A percentile compares a stretch with the other conserved stretches of the same genome.
These are phyloP conservation scores for Peromyscus attwateri DNA, from an alignment of 2,797 vertebrate species.

Conservation along the genomic window DNA sequence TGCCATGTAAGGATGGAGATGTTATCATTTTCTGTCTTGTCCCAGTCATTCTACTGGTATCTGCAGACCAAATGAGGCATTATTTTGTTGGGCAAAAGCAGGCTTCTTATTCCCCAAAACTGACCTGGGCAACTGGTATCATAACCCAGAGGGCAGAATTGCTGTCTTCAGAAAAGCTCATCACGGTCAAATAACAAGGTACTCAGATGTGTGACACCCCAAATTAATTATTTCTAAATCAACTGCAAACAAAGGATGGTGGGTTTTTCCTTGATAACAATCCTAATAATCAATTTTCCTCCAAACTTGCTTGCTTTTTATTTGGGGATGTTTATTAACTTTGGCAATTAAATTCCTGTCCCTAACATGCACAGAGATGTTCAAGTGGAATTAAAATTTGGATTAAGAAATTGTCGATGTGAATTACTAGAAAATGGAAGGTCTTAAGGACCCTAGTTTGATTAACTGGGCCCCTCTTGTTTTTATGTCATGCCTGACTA, in stretches of 20 bases:
- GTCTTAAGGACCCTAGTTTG: neutral
- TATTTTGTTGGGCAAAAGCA: neutral
- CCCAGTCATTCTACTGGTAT: neutral
- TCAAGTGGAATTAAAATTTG: constrained; percentile 52
- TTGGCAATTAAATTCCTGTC: constrained; percentile 15
- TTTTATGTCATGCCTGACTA: neutral
- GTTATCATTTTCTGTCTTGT: neutral
- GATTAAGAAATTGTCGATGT: constrained; percentile 54
- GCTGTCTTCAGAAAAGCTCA: neutral
- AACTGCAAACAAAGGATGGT: neutral
- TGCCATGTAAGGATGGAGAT: neutral
- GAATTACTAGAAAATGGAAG: constrained; percentile 30
- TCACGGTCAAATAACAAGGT: neutral
- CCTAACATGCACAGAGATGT: neutral
- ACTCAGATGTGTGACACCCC: neutral
- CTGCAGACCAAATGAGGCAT: neutral
- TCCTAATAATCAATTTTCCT: constrained; percentile 33
- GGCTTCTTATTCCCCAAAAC: neutral
- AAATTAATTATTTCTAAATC: neutral
- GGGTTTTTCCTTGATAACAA: neutral
- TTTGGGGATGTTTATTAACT: constrained; percentile 9
- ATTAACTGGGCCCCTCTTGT: neutral
- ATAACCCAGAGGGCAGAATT: neutral
- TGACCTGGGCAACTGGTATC: neutral
- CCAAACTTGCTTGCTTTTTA: constrained; percentile 11